Conservation (phyloP, 2,113 vertebrate genomes). For the sheep (Ovis aries) region ARS-UI_Ramb_v3.0 NC_056069.1:35476001-35476500, state of each 20-base stretch:
- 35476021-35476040: background rate
- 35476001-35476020: background rate
- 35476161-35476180: background rate
- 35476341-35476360: background rate
- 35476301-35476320: background rate
- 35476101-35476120: background rate
- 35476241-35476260: background rate
- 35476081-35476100: background rate
- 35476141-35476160: background rate
- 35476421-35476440: background rate
- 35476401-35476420: constrained; percentile 22
- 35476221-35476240: background rate
- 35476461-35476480: background rate
- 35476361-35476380: background rate
- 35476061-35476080: background rate
- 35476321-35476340: background rate
- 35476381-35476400: background rate
- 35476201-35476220: background rate
- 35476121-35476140: background rate
- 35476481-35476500: background rate
- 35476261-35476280: background rate
- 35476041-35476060: background rate
- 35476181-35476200: background rate
- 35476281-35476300: background rate
- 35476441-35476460: constrained; percentile 12